A percentile compares a stretch with the other conserved stretches of the same genome.
phyloP scores from a whole-genome alignment of 2,888 invertebrate species.

The Drosophila longiperda region DNA sequence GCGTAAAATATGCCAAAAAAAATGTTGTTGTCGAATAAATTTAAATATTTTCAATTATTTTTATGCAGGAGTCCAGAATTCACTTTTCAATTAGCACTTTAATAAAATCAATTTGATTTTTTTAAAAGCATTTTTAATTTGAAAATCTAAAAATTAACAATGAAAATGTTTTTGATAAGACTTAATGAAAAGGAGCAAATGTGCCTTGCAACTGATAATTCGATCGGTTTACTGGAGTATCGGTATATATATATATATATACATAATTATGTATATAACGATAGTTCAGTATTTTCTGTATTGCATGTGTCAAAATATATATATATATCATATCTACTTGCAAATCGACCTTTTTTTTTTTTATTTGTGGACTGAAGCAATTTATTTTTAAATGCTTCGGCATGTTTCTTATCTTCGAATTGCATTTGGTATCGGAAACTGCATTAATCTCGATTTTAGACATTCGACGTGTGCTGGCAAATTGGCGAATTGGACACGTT shows the following conservation, averaged over 20 bases:
- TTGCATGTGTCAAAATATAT: not conserved
- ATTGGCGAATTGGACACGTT: constrained; percentile 35
- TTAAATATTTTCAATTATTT: not conserved
- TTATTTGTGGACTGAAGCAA: not conserved
- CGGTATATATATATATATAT: not conserved
- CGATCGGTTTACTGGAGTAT: not conserved
- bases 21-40: too few species aligned
- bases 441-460: not conserved
- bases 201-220: not conserved
- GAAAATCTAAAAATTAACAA: not conserved
- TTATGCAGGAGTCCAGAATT: not conserved
- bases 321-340: not conserved
- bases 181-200: not conserved
- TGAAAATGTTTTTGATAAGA: not conserved
- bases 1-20: not conserved
- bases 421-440: constrained; percentile 5
- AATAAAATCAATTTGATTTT: not conserved
- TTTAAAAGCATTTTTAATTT: not conserved
- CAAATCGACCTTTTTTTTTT: not conserved
- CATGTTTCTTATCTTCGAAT: not conserved
- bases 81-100: not conserved
- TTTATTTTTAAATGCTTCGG: not conserved
- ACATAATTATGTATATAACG: not conserved
- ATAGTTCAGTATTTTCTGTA: not conserved
- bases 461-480: not conserved